These are phyloP conservation scores for Orthonevra nobilis DNA, from an alignment of 2,888 invertebrate genomes.

Conservation along the genomic window DNA sequence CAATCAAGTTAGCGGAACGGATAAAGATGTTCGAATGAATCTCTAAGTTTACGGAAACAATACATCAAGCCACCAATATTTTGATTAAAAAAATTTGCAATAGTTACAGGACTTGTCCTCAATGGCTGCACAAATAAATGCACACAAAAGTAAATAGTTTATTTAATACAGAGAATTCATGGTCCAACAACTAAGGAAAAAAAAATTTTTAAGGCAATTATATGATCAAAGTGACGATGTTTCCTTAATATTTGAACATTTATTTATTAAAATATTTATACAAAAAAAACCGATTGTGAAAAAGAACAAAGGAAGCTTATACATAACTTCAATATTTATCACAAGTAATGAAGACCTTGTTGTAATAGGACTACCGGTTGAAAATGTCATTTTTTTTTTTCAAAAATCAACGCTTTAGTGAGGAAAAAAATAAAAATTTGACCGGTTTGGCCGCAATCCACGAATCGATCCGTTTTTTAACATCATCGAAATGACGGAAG, in stretches of 20 bases:
- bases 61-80: not conserved
- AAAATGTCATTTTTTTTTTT: not conserved
- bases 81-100: conserved; percentile 3
- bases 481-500: too few species aligned
- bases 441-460: not conserved
- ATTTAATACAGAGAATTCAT: conserved; percentile 49
- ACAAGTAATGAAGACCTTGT: too few species aligned
- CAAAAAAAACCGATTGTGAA: too few species aligned
- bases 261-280: too few species aligned
- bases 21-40: not conserved
- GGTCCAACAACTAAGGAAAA: conserved; percentile 46
- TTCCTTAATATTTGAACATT: too few species aligned
- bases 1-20: not conserved
- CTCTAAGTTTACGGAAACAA: not conserved
- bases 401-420: too few species aligned
- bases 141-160: conserved; percentile 21
- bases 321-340: too few species aligned
- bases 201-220: not conserved
- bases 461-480: too few species aligned
- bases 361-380: too few species aligned
- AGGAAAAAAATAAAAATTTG: too few species aligned
- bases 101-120: conserved; percentile 49
- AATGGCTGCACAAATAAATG: conserved; percentile 26
- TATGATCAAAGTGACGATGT: too few species aligned
- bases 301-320: not conserved